Evolutionary conservation across 2,113 vertebrate genomes (phyloP).

Genomic region (Entelurus aequoreus): DNA sequence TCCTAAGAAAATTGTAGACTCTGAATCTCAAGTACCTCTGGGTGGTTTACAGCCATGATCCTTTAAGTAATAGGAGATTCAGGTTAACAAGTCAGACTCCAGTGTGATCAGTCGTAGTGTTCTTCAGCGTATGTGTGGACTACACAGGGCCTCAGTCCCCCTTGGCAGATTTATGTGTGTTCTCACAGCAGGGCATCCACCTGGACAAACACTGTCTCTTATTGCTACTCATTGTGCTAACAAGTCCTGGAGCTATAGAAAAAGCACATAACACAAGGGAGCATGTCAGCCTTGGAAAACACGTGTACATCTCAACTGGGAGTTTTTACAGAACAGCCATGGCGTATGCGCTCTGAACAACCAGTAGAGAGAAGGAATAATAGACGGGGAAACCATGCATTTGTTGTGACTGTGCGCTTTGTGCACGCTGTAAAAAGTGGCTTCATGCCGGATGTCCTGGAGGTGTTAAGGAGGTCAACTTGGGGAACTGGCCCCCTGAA

Average conservation of each 20-base stretch:
- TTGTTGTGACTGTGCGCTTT: slow-evolving; percentile 2
- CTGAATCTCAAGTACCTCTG: too few species aligned
- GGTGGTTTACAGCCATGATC: too few species aligned
- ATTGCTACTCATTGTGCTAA: slow-evolving; percentile 82
- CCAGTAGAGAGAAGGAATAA: too few species aligned
- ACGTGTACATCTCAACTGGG: too few species aligned
- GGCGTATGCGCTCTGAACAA: too few species aligned
- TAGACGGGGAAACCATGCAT: too few species aligned
- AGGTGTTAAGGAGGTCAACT: slow-evolving; percentile 57
- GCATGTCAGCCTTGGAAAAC: background rate
- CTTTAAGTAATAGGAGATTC: background rate
- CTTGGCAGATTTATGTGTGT: slow-evolving; percentile 80
- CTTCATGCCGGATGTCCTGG: slow-evolving; percentile 41
- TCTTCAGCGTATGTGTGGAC: slow-evolving; percentile 16
- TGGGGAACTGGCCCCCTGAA: slow-evolving; percentile 28
- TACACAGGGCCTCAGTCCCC: slow-evolving; percentile 37
- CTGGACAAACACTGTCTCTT: slow-evolving; percentile 86
- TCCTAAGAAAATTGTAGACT: too few species aligned
- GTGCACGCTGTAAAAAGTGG: slow-evolving; percentile 35
- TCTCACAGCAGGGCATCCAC: slow-evolving; percentile 79
- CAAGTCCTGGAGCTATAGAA: slow-evolving; percentile 59
- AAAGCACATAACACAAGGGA: slow-evolving; percentile 11
- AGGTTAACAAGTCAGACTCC: slow-evolving; percentile 8
- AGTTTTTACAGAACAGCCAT: too few species aligned
- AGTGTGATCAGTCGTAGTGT: slow-evolving; percentile 5